Percentiles rank a stretch among this genome's conserved stretches.
These are phyloP conservation scores for Zeuzera pyrina DNA, from an alignment of 2,888 invertebrate species.

Conservation along the genomic window DNA sequence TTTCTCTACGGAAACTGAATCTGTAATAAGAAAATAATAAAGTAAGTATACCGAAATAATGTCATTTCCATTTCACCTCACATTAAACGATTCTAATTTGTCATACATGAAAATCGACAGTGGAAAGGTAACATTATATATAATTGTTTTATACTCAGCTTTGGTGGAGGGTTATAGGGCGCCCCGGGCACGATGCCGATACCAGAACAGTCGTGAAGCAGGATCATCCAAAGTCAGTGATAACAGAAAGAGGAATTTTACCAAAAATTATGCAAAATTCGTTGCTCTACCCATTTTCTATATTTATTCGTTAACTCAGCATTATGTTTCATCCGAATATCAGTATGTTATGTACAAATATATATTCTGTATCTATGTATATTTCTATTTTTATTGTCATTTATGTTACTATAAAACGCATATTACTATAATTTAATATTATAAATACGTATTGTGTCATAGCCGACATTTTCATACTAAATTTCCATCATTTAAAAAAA, in stretches of 20 bases:
- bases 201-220: slow-evolving; percentile 58
- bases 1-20: slow-evolving; percentile 52
- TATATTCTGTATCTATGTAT: no score
- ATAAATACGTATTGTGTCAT: no score
- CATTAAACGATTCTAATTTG: neutral
- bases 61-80: slow-evolving; percentile 27
- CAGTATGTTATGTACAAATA: no score
- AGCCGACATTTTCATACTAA: no score
- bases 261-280: neutral
- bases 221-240: slow-evolving; percentile 47
- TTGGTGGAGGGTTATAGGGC: slow-evolving; percentile 45
- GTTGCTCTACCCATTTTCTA: neutral
- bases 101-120: neutral
- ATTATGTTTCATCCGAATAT: no score
- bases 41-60: no score
- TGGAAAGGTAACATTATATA: neutral
- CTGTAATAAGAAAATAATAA: no score
- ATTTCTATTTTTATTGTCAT: no score
- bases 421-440: no score
- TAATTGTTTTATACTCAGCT: slow-evolving; percentile 9
- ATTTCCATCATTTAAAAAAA: no score
- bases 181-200: slow-evolving; percentile 52
- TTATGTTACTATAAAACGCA: no score
- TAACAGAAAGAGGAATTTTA: slow-evolving; percentile 20
- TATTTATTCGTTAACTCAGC: neutral